These are phyloP conservation scores for Proisotoma minuta DNA, from an alignment of 2,888 invertebrate species.

Conservation along the genomic window DNA sequence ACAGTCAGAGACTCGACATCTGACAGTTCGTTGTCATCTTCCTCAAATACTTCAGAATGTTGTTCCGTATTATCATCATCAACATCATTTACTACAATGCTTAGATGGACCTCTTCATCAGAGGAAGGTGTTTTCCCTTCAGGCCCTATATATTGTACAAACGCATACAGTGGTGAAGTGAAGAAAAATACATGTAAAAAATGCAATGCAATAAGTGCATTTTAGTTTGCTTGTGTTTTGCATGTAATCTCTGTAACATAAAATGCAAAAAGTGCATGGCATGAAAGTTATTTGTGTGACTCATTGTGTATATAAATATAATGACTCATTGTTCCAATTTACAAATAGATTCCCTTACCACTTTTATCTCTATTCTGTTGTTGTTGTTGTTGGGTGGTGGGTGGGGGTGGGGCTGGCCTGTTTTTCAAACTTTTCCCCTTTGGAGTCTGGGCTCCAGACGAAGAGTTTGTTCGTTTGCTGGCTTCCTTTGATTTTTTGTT, in stretches of 20 bases:
- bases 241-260: too few relatives aligned
- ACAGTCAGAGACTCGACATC: slow-evolving; percentile 16
- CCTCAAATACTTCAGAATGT: not conserved
- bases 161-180: too few relatives aligned
- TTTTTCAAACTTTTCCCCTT: slow-evolving; percentile 16
- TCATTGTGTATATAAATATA: too few relatives aligned
- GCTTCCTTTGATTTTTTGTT: slow-evolving; percentile 1
- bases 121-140: slow-evolving; percentile 8
- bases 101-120: not conserved
- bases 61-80: not conserved
- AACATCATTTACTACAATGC: not conserved
- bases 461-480: slow-evolving; percentile 1
- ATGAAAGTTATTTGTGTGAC: too few relatives aligned
- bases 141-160: too few relatives aligned
- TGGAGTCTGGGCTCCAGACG: not conserved
- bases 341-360: too few relatives aligned
- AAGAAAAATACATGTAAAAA: too few relatives aligned
- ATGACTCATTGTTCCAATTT: too few relatives aligned
- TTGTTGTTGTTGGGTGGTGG: slow-evolving; percentile 5
- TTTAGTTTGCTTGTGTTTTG: too few relatives aligned
- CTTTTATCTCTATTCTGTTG: not conserved
- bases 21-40: not conserved
- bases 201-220: too few relatives aligned
- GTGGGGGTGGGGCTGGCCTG: slow-evolving; percentile 27
- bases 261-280: too few relatives aligned